phyloP scores from a whole-genome alignment of 2,888 invertebrate species.

The Laspeyria flexula region DNA sequence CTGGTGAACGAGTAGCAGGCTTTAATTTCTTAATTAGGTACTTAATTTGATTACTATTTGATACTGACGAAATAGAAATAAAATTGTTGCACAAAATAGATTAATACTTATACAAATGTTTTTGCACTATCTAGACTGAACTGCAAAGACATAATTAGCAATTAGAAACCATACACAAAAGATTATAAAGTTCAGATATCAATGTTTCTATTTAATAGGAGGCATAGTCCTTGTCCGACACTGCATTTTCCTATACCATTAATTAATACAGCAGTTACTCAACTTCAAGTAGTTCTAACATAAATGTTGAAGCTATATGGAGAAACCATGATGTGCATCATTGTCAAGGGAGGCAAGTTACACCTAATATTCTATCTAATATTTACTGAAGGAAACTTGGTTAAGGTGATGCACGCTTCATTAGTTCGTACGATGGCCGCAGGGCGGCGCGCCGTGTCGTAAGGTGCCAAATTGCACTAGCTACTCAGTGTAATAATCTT shows the following conservation, averaged over 20 bases:
- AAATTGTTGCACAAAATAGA: no score
- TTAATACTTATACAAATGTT: no score
- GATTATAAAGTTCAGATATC: no score
- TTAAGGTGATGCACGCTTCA: slow-evolving; percentile 45
- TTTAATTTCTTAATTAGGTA: no score
- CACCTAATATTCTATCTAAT: slow-evolving; percentile 24
- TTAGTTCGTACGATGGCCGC: slow-evolving; percentile 37
- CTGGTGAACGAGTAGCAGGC: no score
- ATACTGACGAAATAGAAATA: no score
- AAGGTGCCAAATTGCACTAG: neutral
- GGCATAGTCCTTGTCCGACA: neutral
- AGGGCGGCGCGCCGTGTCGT: slow-evolving; percentile 19
- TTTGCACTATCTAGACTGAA: no score
- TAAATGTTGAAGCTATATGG: neutral
- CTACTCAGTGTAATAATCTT: neutral
- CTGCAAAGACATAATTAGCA: no score
- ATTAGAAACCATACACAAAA: no score
- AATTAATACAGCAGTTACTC: neutral
- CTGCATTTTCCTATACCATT: no score
- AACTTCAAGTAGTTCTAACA: neutral
- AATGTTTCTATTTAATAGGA: no score
- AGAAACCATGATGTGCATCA: slow-evolving; percentile 21
- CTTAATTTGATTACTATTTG: no score
- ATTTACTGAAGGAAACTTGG: slow-evolving; percentile 38
- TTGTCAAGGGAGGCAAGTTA: slow-evolving; percentile 33